Evolutionary conservation across 2,113 vertebrate genomes (phyloP), one percentile per base, ranked within the genome.

Genomic region (Catharus fuscescens): DNA sequence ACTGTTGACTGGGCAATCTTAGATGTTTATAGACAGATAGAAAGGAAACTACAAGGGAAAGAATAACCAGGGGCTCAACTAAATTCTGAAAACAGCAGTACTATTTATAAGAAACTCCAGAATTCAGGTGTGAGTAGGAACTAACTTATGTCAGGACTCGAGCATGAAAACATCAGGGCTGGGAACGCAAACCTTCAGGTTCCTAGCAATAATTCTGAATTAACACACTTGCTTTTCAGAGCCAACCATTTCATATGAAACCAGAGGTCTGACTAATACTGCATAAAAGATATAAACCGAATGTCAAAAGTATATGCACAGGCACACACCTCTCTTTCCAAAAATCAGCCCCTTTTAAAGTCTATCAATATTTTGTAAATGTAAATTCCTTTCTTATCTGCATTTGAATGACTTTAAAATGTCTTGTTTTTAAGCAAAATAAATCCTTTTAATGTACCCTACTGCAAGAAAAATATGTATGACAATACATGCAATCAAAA

Each of bases 21-120:
- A 93, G 81, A 91, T 86, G 70, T 84, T 96, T 89, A 91, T 79
- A 92, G 91, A 88, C 73, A 89, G 52, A 81, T 32, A 88, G 78
- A 87, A 80, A 90, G 56, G 53, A 86, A 95, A 66, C 72, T 84
- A 86, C 50, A 76, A 78, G 44, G 19, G 12, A 86, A 91, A 79
- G 28, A 76, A 86, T 66, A 92, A 81, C 28, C 65, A 79, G 42
- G 23, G 19, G 14, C 48, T 95, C 74, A 74, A 48, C 72, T 93
- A 93, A 84, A 85, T 92, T 61, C 59, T 77, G 65, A 86, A 88
- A 50, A 2, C 9, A 52, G 40, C 32, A 38, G 48, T 18, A 66
- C 29, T 12, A 12, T 28, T 86, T 62, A 73, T 1, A 80, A 73
- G 47, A 47, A 86, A 10, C 17, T 88, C 34, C 82, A 66, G 61